Base-by-base conservation (phyloP, 2,797 vertebrate species). In the Euthynnus affinis region DNA sequence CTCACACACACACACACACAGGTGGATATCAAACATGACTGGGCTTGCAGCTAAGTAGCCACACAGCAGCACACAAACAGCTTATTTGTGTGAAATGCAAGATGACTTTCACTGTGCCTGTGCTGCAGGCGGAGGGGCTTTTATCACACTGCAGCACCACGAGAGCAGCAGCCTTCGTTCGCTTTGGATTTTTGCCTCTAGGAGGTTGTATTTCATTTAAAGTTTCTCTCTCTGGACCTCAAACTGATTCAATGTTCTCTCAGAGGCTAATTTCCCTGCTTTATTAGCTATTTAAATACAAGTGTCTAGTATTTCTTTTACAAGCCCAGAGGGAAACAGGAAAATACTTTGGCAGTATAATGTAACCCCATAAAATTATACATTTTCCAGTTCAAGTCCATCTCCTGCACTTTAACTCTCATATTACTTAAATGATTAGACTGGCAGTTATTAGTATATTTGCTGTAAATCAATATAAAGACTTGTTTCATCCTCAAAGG, bases 21-120 rank as follows among this genome's bases (percentile, higher is more conserved):
- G 80, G 77, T 87, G 82, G 65, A 83, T 61, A 83, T 84, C 63
- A 34, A 89, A 71, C 90, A 67, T 83, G 88, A 84, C 89, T 81
- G 87, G 83, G 84, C 89, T 82, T 90, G 91, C 72, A 91, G 76
- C 29, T 67, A 12, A 83, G 71, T 77, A 72, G 83, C 79, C 71
- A 79, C 72, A 79, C 37, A 80, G 76, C 66, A 86, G 81, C 76
- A 53, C 52, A 23, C 9, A 91, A 87, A 87, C 89, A 83, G 78
- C 83, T 86, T 68, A 83, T 91, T 86, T 87, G 62, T 63, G 70
- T 72, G 84, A 78, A 89, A 91, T 42, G 12, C 55, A 63, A 81
- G 74, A 79, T 79, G 68, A 76, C 80, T 89, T 85, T 87, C 74
- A 65, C 78, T 58, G 58, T 67, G 25, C 74, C 63, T 74, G 46